A percentile compares a stretch with the other conserved stretches of the same genome.
phyloP scores from a whole-genome alignment of 1,140 invertebrate genomes.

The Bacillus rossius region DNA sequence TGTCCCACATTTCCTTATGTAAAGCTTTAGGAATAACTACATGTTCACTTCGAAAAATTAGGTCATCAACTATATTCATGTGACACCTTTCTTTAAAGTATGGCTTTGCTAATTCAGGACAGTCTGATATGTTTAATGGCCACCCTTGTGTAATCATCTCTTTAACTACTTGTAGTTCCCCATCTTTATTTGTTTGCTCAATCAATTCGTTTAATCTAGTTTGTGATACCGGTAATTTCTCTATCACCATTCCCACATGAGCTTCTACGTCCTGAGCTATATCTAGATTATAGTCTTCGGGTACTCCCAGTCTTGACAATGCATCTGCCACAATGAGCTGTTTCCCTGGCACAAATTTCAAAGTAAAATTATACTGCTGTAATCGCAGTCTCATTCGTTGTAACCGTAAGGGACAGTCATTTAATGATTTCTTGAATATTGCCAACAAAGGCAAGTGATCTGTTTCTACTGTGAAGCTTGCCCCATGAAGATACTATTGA shows the following conservation, averaged over 20 bases:
- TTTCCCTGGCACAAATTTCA: conserved; percentile 26
- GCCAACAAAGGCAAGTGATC: conserved; percentile 27
- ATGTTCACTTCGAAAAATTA: conserved; percentile 34
- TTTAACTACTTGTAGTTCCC: conserved; percentile 24
- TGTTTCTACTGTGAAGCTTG: conserved; percentile 27
- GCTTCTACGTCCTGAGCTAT: neutral
- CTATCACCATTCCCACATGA: conserved; percentile 1
- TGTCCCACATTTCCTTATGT: conserved; percentile 33
- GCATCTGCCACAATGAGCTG: conserved; percentile 15
- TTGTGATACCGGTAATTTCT: neutral
- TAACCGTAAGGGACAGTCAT: conserved; percentile 18
- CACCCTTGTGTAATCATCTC: conserved; percentile 33
- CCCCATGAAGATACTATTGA: conserved; percentile 34
- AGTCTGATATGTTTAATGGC: conserved; percentile 34
- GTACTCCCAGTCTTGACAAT: neutral
- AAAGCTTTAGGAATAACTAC: conserved; percentile 37
- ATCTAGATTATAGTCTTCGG: neutral
- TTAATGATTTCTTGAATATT: conserved; percentile 29
- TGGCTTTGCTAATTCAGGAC: conserved; percentile 22
- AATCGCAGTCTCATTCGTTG: conserved; percentile 26
- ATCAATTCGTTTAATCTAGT: conserved; percentile 27
- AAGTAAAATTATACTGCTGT: conserved; percentile 25
- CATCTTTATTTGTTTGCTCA: conserved; percentile 29
- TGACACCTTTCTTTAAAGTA: conserved; percentile 35
- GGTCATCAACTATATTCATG: conserved; percentile 29